A percentile compares a stretch with the other conserved stretches of the same genome.
phyloP scores from a whole-genome alignment of 2,113 vertebrate genomes.

The Macaca fascicularis region T2T-MFA8v1.1 NC_088385.1:52407001-52407500 shows the following conservation, averaged over 20 bases:
- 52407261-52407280: background rate
- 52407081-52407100: background rate
- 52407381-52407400: background rate
- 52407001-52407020: background rate
- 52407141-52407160: background rate
- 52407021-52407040: background rate
- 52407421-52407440: background rate
- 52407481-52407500: background rate
- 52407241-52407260: conserved; percentile 6
- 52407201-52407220: conserved; percentile 47
- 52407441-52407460: background rate
- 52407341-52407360: background rate
- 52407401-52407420: background rate
- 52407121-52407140: background rate
- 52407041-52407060: conserved; percentile 24
- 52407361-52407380: background rate
- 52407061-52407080: background rate
- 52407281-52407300: background rate
- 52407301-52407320: background rate
- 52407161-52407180: conserved; percentile 25
- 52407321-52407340: background rate
- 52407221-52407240: conserved; percentile 21
- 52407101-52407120: conserved; percentile 7
- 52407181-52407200: background rate
- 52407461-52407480: background rate